phyloP scores from a whole-genome alignment of 2,797 vertebrate genomes.

The Syndactyla subalaris region DNA sequence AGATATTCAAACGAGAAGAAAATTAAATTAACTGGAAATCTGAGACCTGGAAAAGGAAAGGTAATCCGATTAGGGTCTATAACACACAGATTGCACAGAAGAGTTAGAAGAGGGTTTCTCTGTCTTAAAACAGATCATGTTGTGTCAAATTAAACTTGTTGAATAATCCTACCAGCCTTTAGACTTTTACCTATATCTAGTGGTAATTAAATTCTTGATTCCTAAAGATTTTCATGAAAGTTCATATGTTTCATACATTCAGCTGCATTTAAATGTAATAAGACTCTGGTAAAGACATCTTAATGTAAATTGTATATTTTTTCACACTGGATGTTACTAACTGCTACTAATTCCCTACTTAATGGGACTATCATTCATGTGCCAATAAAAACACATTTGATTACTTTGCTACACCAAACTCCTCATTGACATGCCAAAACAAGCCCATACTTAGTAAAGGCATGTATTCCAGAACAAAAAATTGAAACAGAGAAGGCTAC shows the following conservation, averaged over 20 bases:
- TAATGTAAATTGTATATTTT: neutral
- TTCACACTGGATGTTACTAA: neutral
- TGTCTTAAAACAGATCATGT: neutral
- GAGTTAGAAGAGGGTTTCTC: neutral
- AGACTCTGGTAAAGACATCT: neutral
- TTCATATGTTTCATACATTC: neutral
- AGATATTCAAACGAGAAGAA: neutral
- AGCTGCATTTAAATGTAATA: neutral
- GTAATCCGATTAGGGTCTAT: neutral
- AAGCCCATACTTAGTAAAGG: neutral
- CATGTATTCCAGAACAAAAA: neutral
- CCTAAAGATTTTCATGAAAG: neutral
- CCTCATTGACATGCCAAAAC: neutral
- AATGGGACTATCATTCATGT: neutral
- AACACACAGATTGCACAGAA: neutral
- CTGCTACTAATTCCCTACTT: neutral
- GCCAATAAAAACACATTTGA: neutral
- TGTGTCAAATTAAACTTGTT: neutral
- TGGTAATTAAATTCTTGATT: neutral
- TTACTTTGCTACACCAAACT: neutral
- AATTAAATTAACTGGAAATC: neutral
- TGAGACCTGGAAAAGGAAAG: neutral
- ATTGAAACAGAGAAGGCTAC: neutral
- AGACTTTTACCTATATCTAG: neutral
- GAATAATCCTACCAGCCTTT: neutral